A percentile compares a stretch with the other conserved stretches of the same genome.
phyloP scores from a whole-genome alignment of 2,113 vertebrate genomes.

The Misgurnus anguillicaudatus region DNA sequence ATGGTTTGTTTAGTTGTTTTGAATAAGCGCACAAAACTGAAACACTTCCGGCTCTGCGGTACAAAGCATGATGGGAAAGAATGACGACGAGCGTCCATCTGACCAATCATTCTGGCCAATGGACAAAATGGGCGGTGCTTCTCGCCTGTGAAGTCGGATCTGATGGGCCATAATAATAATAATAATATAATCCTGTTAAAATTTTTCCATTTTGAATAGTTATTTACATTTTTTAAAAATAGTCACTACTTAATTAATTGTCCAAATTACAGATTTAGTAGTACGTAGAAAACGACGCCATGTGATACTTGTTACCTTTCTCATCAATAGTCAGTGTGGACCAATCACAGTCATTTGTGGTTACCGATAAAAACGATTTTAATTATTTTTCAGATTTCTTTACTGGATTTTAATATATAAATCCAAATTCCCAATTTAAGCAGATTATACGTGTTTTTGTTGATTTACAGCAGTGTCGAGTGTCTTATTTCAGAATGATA shows the following conservation, averaged over 20 bases:
- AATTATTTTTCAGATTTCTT: not conserved
- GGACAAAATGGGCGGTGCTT: not conserved
- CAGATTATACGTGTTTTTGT: too few species aligned
- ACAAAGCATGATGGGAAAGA: constrained; percentile 26
- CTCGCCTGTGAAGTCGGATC: not conserved
- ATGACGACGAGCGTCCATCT: not conserved
- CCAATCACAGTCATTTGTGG: not conserved
- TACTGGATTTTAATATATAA: not conserved
- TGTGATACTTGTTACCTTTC: not conserved
- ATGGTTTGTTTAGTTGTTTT: not conserved
- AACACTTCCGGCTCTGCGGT: not conserved
- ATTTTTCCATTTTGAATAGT: too few species aligned
- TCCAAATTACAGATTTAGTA: too few species aligned
- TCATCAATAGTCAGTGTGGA: not conserved
- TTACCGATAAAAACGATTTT: not conserved
- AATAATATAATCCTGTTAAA: too few species aligned
- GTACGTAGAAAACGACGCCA: not conserved
- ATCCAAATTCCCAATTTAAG: too few species aligned
- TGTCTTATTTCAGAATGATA: too few species aligned
- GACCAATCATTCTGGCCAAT: too few species aligned
- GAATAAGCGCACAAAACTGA: not conserved
- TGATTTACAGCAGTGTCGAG: too few species aligned
- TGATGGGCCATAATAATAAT: not conserved
- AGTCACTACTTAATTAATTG: too few species aligned
- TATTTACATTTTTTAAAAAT: too few species aligned